Base-by-base conservation (phyloP, 2,888 invertebrate genomes). In the Eutolmus rufibarbis region DNA sequence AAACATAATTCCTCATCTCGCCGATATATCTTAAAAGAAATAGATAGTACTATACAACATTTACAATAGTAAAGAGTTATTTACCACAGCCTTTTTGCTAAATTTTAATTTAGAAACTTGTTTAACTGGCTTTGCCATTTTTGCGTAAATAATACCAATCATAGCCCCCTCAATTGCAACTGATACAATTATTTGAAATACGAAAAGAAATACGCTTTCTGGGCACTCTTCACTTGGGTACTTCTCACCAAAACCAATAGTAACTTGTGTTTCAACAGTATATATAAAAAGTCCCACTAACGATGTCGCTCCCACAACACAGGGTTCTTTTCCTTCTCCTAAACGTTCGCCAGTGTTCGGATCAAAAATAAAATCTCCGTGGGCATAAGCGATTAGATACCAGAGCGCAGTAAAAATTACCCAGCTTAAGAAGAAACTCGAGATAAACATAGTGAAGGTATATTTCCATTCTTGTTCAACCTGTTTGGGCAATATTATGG, bases 381-480 rank as follows among this genome's bases (percentile, higher is more conserved):
- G 96, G 2, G 95, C 94, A 90, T 95, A 96, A 1, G 96, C 95
- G 23, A 96, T 95, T 28, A 96, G 93, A 93, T 96, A 97, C 95
- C 97, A 97, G 89, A 97, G 94, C 9, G 94, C 93, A 0, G 96
- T 97, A 91, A 97, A 97, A 14, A 95, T 90, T 31, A 96, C 92
- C 97, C 97, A 98, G 91, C 96, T 96, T 14, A 95, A 90, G 89
- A 98, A 95, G 92, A 98, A 98, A 88, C 96, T 96, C 88, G 97
- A 94, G 46, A 96, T 95, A 91, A 98, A 98, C 87, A 97, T 95
- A 79, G 97, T 93, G 86, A 98, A 93, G 81, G 98, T 98, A 95
- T 97, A 98, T 88, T 97, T 95, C 99, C 99, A 99, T 92, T 97
- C 96, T 88, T 94, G 93, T 90, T 95, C 95, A 84, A 95, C 93